Conservation (phyloP, 2,113 vertebrate genomes). For the Malurus cyaneus region DNA sequence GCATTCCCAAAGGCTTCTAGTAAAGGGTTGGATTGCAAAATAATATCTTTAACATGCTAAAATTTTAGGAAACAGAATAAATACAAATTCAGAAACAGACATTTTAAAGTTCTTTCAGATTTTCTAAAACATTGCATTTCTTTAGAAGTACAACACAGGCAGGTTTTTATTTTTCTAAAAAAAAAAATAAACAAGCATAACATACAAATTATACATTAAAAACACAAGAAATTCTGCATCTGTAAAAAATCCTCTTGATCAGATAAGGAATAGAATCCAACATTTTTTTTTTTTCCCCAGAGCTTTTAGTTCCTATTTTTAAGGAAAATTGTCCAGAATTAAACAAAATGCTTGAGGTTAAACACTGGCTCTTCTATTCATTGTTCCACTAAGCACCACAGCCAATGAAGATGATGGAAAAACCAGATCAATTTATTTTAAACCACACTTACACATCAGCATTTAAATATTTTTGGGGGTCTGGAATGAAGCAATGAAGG, state of each 20-base stretch:
- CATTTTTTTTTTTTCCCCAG: neutral
- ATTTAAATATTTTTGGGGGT: neutral
- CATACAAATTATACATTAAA: neutral
- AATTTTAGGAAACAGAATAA: neutral
- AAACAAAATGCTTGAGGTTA: neutral
- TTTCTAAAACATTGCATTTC: too few species aligned
- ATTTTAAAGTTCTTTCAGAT: neutral
- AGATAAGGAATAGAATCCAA: neutral
- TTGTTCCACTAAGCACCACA: neutral
- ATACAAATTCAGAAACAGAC: neutral
- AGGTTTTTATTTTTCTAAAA: too few species aligned
- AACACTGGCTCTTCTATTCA: neutral
- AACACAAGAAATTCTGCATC: neutral
- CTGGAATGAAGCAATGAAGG: neutral
- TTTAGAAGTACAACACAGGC: too few species aligned
- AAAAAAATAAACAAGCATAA: neutral
- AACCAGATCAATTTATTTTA: neutral
- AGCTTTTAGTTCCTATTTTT: neutral
- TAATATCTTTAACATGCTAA: constrained; percentile 98
- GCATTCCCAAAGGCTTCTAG: constrained; percentile 97
- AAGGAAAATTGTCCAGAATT: neutral
- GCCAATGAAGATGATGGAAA: too few species aligned
- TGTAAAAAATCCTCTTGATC: neutral
- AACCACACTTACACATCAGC: neutral
- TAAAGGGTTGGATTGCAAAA: constrained; percentile 95